Conservation (phyloP, 2,113 vertebrate species). For the Nyctibius bracteatus region DNA sequence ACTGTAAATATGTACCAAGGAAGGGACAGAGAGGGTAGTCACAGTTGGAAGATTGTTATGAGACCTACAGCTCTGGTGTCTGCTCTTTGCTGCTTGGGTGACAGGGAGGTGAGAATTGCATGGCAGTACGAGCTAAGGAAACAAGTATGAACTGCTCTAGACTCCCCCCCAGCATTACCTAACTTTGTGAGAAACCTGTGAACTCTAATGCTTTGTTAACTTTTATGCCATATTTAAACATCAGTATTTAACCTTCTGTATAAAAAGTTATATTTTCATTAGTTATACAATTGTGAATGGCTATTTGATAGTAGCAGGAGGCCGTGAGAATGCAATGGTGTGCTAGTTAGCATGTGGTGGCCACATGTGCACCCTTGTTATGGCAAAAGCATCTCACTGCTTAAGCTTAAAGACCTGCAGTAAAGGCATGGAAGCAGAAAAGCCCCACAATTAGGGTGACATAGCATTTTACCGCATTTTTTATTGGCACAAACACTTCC, state of each 20-base stretch:
- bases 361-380: background rate
- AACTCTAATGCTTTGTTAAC: background rate
- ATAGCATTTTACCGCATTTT: background rate
- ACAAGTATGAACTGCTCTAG: background rate
- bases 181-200: background rate
- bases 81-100: background rate
- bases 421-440: background rate
- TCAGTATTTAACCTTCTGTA: background rate
- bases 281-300: background rate
- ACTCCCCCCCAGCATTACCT: background rate
- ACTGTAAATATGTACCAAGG: background rate
- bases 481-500: background rate
- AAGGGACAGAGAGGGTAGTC: background rate
- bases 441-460: background rate
- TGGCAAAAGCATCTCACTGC: background rate
- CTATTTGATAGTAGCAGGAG: background rate
- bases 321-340: rapidly evolving
- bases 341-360: background rate
- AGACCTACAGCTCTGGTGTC: background rate
- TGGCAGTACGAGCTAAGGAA: background rate
- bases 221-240: background rate
- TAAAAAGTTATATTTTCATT: background rate
- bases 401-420: background rate
- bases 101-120: background rate
- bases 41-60: background rate